Conservation (phyloP, 2,888 invertebrate species). For the Papilio demoleus region DNA sequence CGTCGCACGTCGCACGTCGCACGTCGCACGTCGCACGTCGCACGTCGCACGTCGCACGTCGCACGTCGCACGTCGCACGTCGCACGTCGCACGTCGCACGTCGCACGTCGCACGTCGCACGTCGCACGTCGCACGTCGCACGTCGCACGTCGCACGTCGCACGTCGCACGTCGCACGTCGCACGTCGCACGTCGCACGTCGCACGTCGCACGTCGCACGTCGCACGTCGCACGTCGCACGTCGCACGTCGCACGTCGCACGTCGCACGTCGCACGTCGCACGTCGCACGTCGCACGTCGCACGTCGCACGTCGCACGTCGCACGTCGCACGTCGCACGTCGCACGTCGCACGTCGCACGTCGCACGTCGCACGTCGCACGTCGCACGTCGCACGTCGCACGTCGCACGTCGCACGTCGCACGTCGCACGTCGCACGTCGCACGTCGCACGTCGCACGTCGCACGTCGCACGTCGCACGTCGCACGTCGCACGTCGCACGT, state of each 20-base stretch:
- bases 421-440: constrained; percentile 52
- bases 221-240: constrained; percentile 48
- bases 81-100: constrained; percentile 52
- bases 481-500: constrained; percentile 51
- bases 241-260: constrained; percentile 67
- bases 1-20: constrained; percentile 59
- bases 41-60: constrained; percentile 48
- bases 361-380: constrained; percentile 52
- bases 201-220: constrained; percentile 51
- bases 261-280: constrained; percentile 51
- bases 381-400: constrained; percentile 46
- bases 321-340: constrained; percentile 48
- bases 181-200: constrained; percentile 65
- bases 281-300: constrained; percentile 59
- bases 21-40: constrained; percentile 58
- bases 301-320: constrained; percentile 58
- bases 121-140: constrained; percentile 66
- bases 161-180: constrained; percentile 48
- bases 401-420: constrained; percentile 66
- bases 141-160: constrained; percentile 52
- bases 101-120: constrained; percentile 46
- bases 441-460: constrained; percentile 48
- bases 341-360: constrained; percentile 66
- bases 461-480: constrained; percentile 65
- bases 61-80: constrained; percentile 66